A percentile compares a stretch with the other conserved stretches of the same genome.
Conservation (phyloP, 1,140 invertebrate genomes). For the Ganaspis sp. region DNA sequence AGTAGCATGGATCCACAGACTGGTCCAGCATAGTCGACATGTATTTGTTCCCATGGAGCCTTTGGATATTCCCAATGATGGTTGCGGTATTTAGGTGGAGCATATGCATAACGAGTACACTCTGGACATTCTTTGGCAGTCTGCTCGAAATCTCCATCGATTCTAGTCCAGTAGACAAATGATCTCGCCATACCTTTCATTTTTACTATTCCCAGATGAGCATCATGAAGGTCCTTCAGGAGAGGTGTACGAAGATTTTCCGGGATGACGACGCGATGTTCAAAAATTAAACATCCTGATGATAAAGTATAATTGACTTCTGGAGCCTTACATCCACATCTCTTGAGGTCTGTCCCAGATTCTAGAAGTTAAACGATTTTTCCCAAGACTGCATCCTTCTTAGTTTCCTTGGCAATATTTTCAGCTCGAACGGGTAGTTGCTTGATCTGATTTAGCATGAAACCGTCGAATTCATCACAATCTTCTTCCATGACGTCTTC, state of each 20-base stretch:
- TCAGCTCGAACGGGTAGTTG: slow-evolving; percentile 41
- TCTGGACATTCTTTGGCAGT: slow-evolving; percentile 39
- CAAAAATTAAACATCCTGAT: slow-evolving; percentile 46
- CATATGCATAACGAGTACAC: slow-evolving; percentile 39
- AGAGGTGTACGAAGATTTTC: slow-evolving; percentile 50
- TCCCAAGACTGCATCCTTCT: slow-evolving; percentile 41
- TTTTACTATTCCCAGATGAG: slow-evolving; percentile 72
- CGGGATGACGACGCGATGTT: slow-evolving; percentile 60
- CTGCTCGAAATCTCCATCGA: slow-evolving; percentile 71
- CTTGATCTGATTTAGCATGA: slow-evolving; percentile 38
- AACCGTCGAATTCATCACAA: slow-evolving; percentile 46
- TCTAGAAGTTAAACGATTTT: slow-evolving; percentile 47
- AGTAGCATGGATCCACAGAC: slow-evolving; percentile 65
- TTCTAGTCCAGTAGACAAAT: slow-evolving; percentile 73
- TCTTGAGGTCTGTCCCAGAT: slow-evolving; percentile 33
- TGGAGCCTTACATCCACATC: slow-evolving; percentile 39
- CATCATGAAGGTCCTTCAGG: slow-evolving; percentile 67
- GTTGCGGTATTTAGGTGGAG: slow-evolving; percentile 32
- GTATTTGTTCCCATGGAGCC: slow-evolving; percentile 69
- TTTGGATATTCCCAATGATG: slow-evolving; percentile 58
- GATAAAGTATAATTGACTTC: slow-evolving; percentile 47
- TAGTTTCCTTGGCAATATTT: slow-evolving; percentile 40
- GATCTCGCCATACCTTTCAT: slow-evolving; percentile 75
- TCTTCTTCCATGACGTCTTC: slow-evolving; percentile 22
- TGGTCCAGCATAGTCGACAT: slow-evolving; percentile 74